A percentile compares a stretch with the other conserved stretches of the same genome.
These are phyloP conservation scores for Labeo catla DNA, from an alignment of 2,113 vertebrate species.

Conservation along the genomic window DNA sequence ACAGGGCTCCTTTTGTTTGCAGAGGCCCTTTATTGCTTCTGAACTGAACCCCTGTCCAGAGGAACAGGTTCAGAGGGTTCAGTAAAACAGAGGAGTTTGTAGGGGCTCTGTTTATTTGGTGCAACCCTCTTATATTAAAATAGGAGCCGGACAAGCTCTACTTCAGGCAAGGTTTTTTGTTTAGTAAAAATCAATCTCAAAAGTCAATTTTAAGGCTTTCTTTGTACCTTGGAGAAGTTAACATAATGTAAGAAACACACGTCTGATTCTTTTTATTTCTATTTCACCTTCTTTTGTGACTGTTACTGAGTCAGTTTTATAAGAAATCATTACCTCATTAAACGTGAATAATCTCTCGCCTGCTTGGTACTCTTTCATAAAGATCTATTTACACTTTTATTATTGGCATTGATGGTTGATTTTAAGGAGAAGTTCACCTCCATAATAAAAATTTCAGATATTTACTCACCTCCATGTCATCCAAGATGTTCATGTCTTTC, in stretches of 20 bases:
- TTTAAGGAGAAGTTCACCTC: too few species aligned
- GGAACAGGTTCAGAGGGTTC: not conserved
- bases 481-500: too few species aligned
- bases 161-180: not conserved
- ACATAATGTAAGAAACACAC: not conserved
- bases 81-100: not conserved
- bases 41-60: slow-evolving; percentile 1
- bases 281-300: not conserved
- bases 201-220: not conserved
- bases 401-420: too few species aligned
- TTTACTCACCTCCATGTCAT: too few species aligned
- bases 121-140: not conserved
- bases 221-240: not conserved
- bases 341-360: not conserved
- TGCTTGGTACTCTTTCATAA: not conserved
- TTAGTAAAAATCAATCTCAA: not conserved
- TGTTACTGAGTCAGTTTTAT: not conserved
- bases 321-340: too few species aligned
- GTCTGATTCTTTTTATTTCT: not conserved
- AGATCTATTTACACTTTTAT: not conserved
- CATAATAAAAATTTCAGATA: too few species aligned
- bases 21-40: not conserved
- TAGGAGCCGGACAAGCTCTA: not conserved
- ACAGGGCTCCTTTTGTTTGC: slow-evolving; percentile 2
- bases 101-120: not conserved